These are phyloP conservation scores for Sprattus sprattus DNA, from an alignment of 2,113 vertebrate genomes.

Conservation along the genomic window DNA sequence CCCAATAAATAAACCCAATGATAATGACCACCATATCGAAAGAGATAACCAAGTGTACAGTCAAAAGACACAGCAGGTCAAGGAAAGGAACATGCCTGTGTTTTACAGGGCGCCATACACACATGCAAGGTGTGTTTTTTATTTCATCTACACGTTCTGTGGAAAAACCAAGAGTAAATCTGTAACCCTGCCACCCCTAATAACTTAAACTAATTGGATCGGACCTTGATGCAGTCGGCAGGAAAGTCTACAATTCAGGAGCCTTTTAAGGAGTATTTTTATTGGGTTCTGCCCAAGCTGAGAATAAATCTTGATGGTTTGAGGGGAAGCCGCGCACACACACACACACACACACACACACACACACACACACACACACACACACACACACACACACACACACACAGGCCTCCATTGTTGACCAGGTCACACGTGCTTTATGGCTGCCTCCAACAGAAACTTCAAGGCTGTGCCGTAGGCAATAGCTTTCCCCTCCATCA, in stretches of 20 bases:
- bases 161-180: neutral
- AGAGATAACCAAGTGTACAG: neutral
- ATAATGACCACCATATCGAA: no score
- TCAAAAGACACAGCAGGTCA: neutral
- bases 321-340: neutral
- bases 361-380: slow-evolving; percentile 16
- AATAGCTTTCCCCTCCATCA: neutral
- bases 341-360: slow-evolving; percentile 23
- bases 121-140: neutral
- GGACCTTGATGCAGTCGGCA: neutral
- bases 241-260: neutral
- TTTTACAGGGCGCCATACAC: neutral
- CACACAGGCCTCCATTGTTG: neutral
- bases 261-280: neutral
- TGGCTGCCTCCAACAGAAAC: neutral
- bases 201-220: neutral
- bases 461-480: neutral
- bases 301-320: neutral
- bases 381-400: slow-evolving; percentile 18
- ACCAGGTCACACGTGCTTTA: neutral
- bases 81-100: neutral
- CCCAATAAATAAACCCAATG: neutral
- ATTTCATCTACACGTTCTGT: neutral
- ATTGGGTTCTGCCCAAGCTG: neutral
- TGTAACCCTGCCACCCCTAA: neutral